phyloP scores from a whole-genome alignment of 2,113 vertebrate genomes.

The Donacobius atricapilla region DNA sequence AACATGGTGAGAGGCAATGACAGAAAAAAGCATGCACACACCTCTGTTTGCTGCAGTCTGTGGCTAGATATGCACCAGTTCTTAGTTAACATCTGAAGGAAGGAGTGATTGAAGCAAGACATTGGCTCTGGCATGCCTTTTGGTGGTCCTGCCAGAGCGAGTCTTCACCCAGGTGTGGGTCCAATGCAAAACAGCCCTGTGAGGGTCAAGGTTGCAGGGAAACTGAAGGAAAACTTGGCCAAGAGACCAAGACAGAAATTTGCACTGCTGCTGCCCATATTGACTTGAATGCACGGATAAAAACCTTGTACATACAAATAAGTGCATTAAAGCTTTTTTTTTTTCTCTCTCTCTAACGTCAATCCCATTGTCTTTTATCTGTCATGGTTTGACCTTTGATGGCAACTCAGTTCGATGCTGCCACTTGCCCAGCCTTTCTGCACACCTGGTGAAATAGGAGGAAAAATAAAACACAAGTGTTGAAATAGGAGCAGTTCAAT shows the following conservation, averaged over 20 bases:
- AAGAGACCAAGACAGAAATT: not conserved
- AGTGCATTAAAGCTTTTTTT: not conserved
- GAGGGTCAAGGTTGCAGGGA: not conserved
- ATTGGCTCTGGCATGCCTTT: not conserved
- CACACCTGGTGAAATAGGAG: not conserved
- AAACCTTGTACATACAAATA: not conserved
- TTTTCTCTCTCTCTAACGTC: not conserved
- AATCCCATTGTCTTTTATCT: not conserved
- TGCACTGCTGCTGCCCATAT: not conserved
- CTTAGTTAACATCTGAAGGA: not conserved
- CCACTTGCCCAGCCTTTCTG: not conserved
- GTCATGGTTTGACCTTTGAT: not conserved
- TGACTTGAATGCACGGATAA: not conserved
- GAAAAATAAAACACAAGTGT: not conserved
- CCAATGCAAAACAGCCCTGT: not conserved
- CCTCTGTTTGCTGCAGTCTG: not conserved
- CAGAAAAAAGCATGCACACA: not conserved
- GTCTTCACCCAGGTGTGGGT: not conserved
- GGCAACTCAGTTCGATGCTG: not conserved
- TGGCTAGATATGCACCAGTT: not conserved
- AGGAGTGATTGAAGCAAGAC: not conserved
- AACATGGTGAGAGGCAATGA: not conserved
- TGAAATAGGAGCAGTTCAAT: not conserved
- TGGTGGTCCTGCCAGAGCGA: not conserved
- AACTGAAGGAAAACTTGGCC: not conserved